Percentiles rank a stretch among this genome's conserved stretches.
Evolutionary conservation across 2,888 invertebrate genomes (phyloP).

Genomic region (Coleophora flavipennella): DNA sequence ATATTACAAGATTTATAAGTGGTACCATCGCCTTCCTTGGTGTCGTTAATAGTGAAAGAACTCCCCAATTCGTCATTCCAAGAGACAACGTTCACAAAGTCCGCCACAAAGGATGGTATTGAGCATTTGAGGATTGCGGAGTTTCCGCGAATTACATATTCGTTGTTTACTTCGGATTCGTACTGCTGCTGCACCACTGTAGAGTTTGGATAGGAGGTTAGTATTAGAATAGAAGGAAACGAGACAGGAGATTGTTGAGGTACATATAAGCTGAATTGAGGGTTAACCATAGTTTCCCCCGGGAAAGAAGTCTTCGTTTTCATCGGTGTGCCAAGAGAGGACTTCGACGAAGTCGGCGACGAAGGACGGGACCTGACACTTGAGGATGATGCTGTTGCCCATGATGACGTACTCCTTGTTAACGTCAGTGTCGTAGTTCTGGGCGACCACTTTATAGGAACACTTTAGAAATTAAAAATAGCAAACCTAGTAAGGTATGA

Average conservation of each 20-base stretch:
- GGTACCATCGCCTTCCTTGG: constrained; percentile 9
- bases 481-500: not conserved
- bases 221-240: constrained; percentile 7
- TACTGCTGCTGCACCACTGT: constrained; percentile 92
- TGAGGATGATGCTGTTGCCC: constrained; percentile 85
- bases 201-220: constrained; percentile 18
- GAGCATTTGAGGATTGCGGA: constrained; percentile 91
- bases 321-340: constrained; percentile 84
- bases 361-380: constrained; percentile 89
- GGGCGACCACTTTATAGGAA: constrained; percentile 77
- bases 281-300: constrained; percentile 74
- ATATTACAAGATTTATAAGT: constrained; percentile 6
- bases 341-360: constrained; percentile 90
- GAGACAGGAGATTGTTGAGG: constrained; percentile 13
- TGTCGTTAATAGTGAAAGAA: constrained; percentile 42
- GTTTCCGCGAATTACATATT: constrained; percentile 92
- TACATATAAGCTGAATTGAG: constrained; percentile 9
- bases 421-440: constrained; percentile 86
- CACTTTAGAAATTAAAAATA: constrained; percentile 6
- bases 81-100: constrained; percentile 89
- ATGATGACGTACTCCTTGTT: constrained; percentile 89
- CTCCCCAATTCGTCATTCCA: constrained; percentile 88
- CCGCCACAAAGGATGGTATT: constrained; percentile 93
- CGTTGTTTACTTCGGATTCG: constrained; percentile 93
- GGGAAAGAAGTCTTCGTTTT: constrained; percentile 80